Conservation (phyloP, 2,113 vertebrate species). For the Rhinogobius similis region DNA sequence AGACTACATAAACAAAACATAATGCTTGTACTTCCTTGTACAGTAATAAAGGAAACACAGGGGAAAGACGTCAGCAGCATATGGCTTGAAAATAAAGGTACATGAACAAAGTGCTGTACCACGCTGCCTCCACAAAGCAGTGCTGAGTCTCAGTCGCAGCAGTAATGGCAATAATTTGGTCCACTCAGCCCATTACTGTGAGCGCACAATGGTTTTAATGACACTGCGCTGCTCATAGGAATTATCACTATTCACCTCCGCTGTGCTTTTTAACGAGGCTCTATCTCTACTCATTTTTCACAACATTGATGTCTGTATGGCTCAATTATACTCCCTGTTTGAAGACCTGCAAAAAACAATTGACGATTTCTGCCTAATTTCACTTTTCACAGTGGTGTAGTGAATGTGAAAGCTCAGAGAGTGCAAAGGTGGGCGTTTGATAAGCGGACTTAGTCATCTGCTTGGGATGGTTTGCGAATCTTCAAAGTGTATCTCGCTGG, state of each 20-base stretch:
- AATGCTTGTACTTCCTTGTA: too few species aligned
- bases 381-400: not conserved
- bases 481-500: slow-evolving; percentile 30
- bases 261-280: not conserved
- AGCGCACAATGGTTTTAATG: not conserved
- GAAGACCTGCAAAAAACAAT: not conserved
- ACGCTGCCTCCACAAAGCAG: not conserved
- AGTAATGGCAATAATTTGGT: slow-evolving; percentile 2
- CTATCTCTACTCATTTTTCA: not conserved
- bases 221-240: not conserved
- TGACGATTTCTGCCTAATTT: not conserved
- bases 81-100: not conserved
- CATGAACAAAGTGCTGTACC: not conserved
- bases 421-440: slow-evolving; percentile 6
- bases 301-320: not conserved
- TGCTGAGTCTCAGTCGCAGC: not conserved
- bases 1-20: too few species aligned
- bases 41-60: not conserved
- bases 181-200: not conserved
- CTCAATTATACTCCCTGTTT: not conserved
- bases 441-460: slow-evolving; percentile 1
- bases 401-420: not conserved
- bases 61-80: not conserved
- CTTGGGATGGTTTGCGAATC: not conserved
- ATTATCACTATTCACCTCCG: slow-evolving; percentile 8